These are phyloP conservation scores for Patiria pectinifera DNA, from an alignment of 53 echinoderm and acorn worm species.

Conservation along the genomic window DNA sequence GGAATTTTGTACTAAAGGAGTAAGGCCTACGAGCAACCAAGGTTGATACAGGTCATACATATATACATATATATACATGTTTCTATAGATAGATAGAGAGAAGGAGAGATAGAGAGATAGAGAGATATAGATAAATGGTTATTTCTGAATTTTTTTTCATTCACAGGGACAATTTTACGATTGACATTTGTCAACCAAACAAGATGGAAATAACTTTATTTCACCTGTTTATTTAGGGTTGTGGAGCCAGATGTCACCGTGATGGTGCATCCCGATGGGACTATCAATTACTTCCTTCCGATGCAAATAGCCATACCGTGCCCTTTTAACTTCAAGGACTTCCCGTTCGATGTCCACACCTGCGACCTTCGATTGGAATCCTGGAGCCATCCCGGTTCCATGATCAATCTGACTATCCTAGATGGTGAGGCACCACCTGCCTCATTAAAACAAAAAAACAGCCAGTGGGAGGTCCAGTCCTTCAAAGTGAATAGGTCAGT, in stretches of 20 bases:
- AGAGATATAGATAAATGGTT: no score
- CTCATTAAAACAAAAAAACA: no score
- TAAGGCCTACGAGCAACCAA: no score
- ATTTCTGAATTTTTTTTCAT: no score
- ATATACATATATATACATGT: no score
- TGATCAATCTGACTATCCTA: not conserved
- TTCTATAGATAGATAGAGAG: no score
- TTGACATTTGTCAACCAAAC: no score
- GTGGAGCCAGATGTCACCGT: not conserved
- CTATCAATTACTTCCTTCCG: not conserved
- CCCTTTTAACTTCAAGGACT: not conserved
- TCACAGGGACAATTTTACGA: no score
- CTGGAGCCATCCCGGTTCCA: not conserved
- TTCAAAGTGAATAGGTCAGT: not conserved
- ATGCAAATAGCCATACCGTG: constrained; percentile 13
- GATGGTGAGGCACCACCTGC: not conserved
- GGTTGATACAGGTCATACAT: no score
- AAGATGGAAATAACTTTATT: no score
- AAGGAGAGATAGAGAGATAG: no score
- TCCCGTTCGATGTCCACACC: constrained; percentile 21
- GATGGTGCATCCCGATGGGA: not conserved
- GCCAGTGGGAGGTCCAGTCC: not conserved
- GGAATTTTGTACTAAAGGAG: no score
- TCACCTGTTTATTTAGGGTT: not conserved
- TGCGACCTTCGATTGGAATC: not conserved